Evolutionary conservation across 1,140 invertebrate genomes (phyloP), one percentile per base, ranked within the genome.

Genomic region (Leptinotarsa texana): DNA sequence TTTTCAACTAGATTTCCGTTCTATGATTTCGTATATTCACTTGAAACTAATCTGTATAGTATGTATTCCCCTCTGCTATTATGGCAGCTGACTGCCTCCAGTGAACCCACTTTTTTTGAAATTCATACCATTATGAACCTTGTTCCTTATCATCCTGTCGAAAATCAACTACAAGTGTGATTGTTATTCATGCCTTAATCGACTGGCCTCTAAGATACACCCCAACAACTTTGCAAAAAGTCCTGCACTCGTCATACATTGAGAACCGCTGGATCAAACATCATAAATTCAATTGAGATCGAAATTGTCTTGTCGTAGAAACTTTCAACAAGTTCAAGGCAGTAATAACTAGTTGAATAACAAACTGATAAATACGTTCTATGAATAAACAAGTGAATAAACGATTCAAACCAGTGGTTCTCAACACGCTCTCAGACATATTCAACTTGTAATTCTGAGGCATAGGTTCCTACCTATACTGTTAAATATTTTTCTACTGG

Each of bases 401-500:
- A 51, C 17, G n/a, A 18, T 57, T 57, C 2, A 51, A 57, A 42
- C 17, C 17, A 22, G 18, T 33, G 21, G 63, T 65, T 21, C 63
- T 22, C 63, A 65, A 65, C 63, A 65, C 13, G 21, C 27, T 65
- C 21, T 24, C 17, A n/a, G 4, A 22, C 17, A 17, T 15, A 65
- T 15, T 33, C 15, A 69, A 15, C 33, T 18, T 69, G 11, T 48
- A 69, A 57, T 70, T 70, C 51, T 51, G 48, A 48, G 69, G 47
- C 69, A 66, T 73, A 70, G 61, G 51, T 63, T 62, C 78, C 81
- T 85, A 89, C 89, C 91, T 33, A 93, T 84, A 1, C 88, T 88
- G 62, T 92, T 94, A 70, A 87, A 88, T 0, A 89, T 77, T 85
- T 93, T 93, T 65, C 92, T 88, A 0, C 88, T 84, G 1, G 83